Percentiles rank a stretch among this genome's conserved stretches.
Conservation (phyloP, 2,888 invertebrate species). For the Hypselothyrea guttata region DNA sequence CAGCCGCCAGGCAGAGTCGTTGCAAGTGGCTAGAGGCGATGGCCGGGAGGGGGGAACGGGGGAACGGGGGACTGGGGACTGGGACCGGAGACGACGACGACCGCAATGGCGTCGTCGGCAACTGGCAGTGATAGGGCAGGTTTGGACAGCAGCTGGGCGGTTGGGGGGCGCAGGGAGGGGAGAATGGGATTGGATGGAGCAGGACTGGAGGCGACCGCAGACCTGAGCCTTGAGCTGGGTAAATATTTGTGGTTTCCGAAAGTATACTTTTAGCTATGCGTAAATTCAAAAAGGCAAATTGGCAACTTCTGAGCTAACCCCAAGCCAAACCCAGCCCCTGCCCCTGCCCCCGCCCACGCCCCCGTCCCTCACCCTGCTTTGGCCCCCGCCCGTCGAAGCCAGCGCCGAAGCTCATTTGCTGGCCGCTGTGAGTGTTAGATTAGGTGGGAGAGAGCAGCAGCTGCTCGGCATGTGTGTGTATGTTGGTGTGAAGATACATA, state of each 20-base stretch:
- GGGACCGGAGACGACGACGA: conserved; percentile 11
- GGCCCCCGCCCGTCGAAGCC: too few species aligned
- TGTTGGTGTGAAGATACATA: conserved; percentile 59
- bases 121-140: conserved; percentile 7
- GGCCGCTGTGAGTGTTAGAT: conserved; percentile 31
- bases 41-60: conserved; percentile 9
- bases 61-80: not conserved
- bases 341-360: not conserved
- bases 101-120: conserved; percentile 43
- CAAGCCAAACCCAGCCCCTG: not conserved
- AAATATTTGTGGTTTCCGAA: conserved; percentile 81
- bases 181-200: too few species aligned
- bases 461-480: conserved; percentile 15
- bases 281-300: conserved; percentile 80
- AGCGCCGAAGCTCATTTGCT: conserved; percentile 55
- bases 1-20: conserved; percentile 46
- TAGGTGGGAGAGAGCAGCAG: not conserved
- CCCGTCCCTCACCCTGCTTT: not conserved
- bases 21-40: conserved; percentile 49
- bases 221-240: conserved; percentile 79
- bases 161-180: not conserved
- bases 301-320: conserved; percentile 66
- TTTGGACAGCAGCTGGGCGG: not conserved
- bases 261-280: conserved; percentile 79
- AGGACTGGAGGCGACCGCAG: conserved; percentile 66